Evolutionary conservation across 2,797 vertebrate genomes (phyloP), one percentile per base, ranked within the genome.

Genomic region (Pristis pectinata): DNA sequence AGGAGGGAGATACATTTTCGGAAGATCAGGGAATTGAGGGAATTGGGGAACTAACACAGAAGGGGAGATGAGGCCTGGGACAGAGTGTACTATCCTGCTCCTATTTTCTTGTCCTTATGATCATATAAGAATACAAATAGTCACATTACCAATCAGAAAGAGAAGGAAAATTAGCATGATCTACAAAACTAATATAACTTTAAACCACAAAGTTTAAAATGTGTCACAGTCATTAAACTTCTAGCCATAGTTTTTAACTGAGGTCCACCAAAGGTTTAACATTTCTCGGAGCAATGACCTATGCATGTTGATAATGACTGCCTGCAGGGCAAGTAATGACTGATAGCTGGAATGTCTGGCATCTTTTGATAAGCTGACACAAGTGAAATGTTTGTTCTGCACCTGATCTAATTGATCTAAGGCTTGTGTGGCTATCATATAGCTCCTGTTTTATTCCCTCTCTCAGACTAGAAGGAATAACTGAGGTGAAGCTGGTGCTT

Each of bases 311-410:
- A 30, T 61, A 93, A 44, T 64, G 27, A 22, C 67, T 93, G 92
- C 27, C 91, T 74, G 44, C 30, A 22, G 44, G 70, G 49, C 92
- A 93, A 44, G 92, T 30, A 93, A 13, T 74, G 92, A 93, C 92
- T 72, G 64, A 53, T 15, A 24, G 24, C 92, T 93, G 92, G 92
- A 93, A 93, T 93, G 49, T 74, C 67, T 49, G 44, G 30, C 70
- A 93, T 93, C 70, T 76, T 93, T 49, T 93, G 92, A 93, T 49
- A 93, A 76, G 41, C 30, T 53, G 70, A 74, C 44, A 93, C 70
- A 49, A 49, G 91, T 49, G 44, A 67, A 67, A 49, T 72, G 70
- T 72, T 93, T 74, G 91, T 22, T 93, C 64, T 72, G 44, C 24
- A 93, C 67, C 70, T 49, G 41, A 93, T 72, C 41, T 72, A 13